Evolutionary conservation across 2,113 vertebrate genomes (phyloP).

Genomic region (Pedetes capensis): DNA sequence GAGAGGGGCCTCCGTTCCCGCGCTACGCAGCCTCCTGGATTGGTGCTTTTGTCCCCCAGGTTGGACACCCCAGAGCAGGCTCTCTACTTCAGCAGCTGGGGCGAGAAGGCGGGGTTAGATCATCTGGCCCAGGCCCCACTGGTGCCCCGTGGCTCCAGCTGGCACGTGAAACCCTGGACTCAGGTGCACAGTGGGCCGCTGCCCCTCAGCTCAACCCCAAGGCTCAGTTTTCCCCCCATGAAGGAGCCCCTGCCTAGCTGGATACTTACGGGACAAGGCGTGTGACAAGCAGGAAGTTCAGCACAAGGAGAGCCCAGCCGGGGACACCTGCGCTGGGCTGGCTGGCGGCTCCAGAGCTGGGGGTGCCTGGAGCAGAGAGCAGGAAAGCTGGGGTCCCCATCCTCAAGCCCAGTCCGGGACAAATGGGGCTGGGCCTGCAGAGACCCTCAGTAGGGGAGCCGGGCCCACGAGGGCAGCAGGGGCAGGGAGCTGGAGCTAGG

Average conservation of each 20-base stretch:
- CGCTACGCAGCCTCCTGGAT: accelerated
- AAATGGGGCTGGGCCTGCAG: not conserved
- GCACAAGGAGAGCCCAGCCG: not conserved
- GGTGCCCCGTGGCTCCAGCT: not conserved
- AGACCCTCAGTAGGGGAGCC: not conserved
- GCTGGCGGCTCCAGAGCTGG: not conserved
- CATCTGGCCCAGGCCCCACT: not conserved
- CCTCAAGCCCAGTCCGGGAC: not conserved
- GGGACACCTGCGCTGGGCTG: not conserved
- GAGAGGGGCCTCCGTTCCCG: not conserved
- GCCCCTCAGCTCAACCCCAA: not conserved
- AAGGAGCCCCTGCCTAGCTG: not conserved
- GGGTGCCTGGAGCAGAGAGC: not conserved
- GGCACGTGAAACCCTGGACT: not conserved
- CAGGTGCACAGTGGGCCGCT: not conserved
- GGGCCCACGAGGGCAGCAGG: too few relatives aligned
- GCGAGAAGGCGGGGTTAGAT: not conserved
- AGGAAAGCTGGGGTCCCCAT: too few relatives aligned
- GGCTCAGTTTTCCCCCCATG: too few relatives aligned
- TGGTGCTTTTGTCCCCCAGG: not conserved
- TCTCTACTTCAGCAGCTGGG: not conserved
- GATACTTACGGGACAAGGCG: conserved; percentile 36
- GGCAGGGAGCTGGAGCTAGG: too few relatives aligned
- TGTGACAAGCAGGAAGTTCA: not conserved
- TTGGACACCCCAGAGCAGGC: not conserved